Conservation (phyloP, 2,113 vertebrate species). For the Argyrosomus japonicus region DNA sequence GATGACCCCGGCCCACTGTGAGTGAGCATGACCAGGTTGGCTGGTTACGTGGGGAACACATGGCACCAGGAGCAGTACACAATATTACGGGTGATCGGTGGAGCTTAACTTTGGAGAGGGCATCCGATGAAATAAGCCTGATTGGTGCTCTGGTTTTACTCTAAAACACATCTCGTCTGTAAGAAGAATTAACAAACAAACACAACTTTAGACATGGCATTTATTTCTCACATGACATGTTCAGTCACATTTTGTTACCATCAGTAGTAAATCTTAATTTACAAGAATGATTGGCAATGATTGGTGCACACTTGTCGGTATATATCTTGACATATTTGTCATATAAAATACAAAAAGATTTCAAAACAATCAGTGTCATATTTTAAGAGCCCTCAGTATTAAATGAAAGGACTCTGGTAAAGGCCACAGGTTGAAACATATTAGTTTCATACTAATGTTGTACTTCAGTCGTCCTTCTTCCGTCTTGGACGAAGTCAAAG, state of each 20-base stretch:
- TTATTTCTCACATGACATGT: conserved; percentile 11
- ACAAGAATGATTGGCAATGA: not conserved
- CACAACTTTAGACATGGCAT: not conserved
- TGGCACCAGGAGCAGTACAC: too few relatives aligned
- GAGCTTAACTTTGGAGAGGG: too few relatives aligned
- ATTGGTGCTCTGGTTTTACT: not conserved
- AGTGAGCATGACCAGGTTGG: too few relatives aligned
- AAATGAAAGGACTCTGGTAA: not conserved
- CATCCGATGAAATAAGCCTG: too few relatives aligned
- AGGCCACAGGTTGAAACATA: not conserved
- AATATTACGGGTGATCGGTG: too few relatives aligned
- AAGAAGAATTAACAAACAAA: not conserved
- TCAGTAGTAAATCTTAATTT: not conserved
- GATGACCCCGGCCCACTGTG: too few relatives aligned
- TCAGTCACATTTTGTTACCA: not conserved
- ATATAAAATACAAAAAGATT: not conserved
- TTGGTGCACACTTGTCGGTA: not conserved
- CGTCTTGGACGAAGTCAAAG: not conserved
- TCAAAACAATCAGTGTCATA: not conserved
- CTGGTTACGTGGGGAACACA: too few relatives aligned
- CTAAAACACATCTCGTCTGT: not conserved
- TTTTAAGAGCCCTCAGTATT: not conserved
- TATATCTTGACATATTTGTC: not conserved
- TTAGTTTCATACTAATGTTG: not conserved
- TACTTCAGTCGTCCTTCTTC: not conserved